Percentiles rank a stretch among this genome's conserved stretches.
These are phyloP conservation scores for Aphelocoma coerulescens DNA, from an alignment of 2,113 vertebrate genomes.

Conservation along the genomic window DNA sequence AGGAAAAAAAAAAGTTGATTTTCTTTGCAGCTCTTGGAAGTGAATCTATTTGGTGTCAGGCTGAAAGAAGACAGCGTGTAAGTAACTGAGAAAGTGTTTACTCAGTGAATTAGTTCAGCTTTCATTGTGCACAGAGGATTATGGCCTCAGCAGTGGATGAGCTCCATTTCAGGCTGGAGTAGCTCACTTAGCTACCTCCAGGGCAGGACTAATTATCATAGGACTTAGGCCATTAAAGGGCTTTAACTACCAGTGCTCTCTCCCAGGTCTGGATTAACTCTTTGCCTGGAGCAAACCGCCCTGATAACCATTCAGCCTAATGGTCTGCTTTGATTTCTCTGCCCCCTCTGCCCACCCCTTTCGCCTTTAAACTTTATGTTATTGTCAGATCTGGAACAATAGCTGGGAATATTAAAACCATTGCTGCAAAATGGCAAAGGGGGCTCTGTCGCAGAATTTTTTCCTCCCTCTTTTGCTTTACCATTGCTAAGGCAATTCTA, in stretches of 20 bases:
- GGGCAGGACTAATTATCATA: slow-evolving; percentile 99
- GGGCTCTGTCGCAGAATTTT: neutral
- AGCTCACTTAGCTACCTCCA: slow-evolving; percentile 92
- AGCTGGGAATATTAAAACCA: neutral
- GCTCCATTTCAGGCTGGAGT: slow-evolving; percentile 98
- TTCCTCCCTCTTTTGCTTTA: neutral
- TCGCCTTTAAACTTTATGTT: slow-evolving; percentile 22
- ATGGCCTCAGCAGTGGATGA: slow-evolving; percentile 83
- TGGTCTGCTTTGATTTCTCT: slow-evolving; percentile 88
- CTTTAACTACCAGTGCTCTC: slow-evolving; percentile 93
- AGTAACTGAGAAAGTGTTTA: slow-evolving; percentile 98
- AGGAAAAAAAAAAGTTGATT: slow-evolving; percentile 58
- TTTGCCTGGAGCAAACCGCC: slow-evolving; percentile 88
- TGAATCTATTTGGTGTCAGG: slow-evolving; percentile 77
- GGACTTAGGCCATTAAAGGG: slow-evolving; percentile 99
- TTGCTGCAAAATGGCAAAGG: neutral
- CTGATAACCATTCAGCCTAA: slow-evolving; percentile 91
- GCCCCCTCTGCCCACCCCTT: slow-evolving; percentile 33
- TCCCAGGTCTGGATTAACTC: slow-evolving; percentile 95
- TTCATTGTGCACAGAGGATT: slow-evolving; percentile 93
- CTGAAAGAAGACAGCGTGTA: slow-evolving; percentile 92
- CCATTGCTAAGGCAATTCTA: neutral
- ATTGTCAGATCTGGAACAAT: slow-evolving; percentile 44
- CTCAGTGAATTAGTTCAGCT: slow-evolving; percentile 99
- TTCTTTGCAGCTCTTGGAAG: slow-evolving; percentile 70